These are phyloP conservation scores for Emydura subglobosa DNA, from an alignment of 2,113 vertebrate species.

Conservation along the genomic window DNA sequence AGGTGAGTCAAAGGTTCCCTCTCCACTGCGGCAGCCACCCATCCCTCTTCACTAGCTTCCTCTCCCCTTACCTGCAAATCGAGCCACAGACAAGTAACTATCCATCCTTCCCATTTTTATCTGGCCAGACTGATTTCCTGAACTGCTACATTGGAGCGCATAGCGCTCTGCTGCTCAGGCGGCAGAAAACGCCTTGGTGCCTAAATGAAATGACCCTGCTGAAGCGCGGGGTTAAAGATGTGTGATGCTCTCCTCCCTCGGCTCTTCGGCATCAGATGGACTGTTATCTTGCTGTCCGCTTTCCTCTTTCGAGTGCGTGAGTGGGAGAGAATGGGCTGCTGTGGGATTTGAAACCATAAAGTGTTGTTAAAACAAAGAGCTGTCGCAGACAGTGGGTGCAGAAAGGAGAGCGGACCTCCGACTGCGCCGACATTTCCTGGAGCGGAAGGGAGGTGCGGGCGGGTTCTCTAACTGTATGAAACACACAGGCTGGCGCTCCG, in stretches of 20 bases:
- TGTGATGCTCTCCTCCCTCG: accelerated
- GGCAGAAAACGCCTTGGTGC: not conserved
- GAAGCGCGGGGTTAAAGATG: not conserved
- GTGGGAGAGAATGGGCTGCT: not conserved
- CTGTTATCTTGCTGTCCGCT: not conserved
- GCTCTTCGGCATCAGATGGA: not conserved
- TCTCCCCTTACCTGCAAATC: accelerated
- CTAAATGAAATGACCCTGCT: accelerated
- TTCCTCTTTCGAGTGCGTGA: not conserved
- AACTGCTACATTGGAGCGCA: not conserved
- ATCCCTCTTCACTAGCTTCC: not conserved
- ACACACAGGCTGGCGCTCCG: not conserved
- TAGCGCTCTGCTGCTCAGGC: not conserved
- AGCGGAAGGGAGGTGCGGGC: slow-evolving; percentile 25
- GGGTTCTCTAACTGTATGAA: not conserved
- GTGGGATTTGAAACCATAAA: accelerated
- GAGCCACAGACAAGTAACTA: slow-evolving; percentile 7
- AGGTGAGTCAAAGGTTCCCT: slow-evolving; percentile 33
- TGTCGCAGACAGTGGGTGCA: not conserved
- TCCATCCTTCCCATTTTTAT: slow-evolving; percentile 17
- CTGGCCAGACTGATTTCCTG: slow-evolving; percentile 49
- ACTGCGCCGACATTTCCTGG: slow-evolving; percentile 53
- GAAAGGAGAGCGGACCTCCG: not conserved
- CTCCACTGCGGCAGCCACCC: not conserved
- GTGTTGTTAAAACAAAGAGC: slow-evolving; percentile 24